These are phyloP conservation scores for Gymnorhina tibicen DNA, from an alignment of 2,113 vertebrate genomes.

Conservation along the genomic window DNA sequence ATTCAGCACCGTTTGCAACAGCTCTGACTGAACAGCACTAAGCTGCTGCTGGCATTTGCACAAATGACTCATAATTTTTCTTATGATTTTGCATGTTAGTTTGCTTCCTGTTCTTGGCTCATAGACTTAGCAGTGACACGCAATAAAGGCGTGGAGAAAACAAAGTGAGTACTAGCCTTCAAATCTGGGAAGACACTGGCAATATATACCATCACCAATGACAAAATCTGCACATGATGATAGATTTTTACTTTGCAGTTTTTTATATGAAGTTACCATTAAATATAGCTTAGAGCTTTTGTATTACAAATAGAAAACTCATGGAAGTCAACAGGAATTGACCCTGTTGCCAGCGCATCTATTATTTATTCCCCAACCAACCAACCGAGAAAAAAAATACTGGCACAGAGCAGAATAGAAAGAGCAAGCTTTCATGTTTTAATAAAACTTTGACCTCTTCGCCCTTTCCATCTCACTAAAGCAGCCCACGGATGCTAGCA, in stretches of 20 bases:
- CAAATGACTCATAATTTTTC: neutral
- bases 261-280: neutral
- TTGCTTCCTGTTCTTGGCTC: neutral
- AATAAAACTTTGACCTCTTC: neutral
- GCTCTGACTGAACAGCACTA: neutral
- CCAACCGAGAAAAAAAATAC: neutral
- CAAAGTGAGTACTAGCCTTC: neutral
- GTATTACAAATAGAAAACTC: neutral
- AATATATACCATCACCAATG: neutral
- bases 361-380: neutral
- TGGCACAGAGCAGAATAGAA: neutral
- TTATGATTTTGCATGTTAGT: neutral
- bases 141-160: neutral
- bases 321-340: neutral
- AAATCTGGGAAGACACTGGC: neutral
- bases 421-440: neutral
- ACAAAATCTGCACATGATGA: neutral
- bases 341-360: neutral
- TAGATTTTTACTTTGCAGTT: neutral
- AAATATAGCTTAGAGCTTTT: neutral
- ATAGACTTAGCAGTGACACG: neutral
- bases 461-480: neutral
- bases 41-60: fast-evolving
- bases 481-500: neutral
- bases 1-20: neutral